These are phyloP conservation scores for Odocoileus hemionus DNA, from an alignment of 2,113 vertebrate genomes.

Conservation along the genomic window DNA sequence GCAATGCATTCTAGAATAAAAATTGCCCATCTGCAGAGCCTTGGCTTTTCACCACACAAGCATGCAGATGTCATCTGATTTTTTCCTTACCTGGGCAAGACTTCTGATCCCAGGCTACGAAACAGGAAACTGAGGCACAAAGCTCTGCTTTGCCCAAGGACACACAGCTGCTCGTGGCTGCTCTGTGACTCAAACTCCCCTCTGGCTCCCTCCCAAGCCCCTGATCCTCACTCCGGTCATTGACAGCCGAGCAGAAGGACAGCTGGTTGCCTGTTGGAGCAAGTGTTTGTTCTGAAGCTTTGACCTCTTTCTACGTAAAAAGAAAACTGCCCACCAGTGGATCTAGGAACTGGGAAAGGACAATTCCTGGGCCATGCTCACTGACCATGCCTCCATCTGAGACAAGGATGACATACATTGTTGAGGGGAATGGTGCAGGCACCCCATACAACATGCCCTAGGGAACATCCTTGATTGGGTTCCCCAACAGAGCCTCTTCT, in stretches of 20 bases:
- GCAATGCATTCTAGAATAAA: fast-evolving
- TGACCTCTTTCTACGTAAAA: not conserved
- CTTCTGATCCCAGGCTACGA: not conserved
- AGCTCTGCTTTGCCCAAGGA: not conserved
- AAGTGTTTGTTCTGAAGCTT: not conserved
- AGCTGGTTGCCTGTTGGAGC: not conserved
- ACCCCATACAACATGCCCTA: not conserved
- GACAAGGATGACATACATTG: not conserved
- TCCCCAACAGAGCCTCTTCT: not conserved
- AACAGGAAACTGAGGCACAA: not conserved
- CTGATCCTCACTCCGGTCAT: not conserved
- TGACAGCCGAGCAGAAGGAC: not conserved
- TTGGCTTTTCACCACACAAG: not conserved
- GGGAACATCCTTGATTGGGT: not conserved
- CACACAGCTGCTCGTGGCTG: not conserved
- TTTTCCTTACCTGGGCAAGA: not conserved
- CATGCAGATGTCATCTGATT: not conserved
- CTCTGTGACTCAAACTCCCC: not conserved
- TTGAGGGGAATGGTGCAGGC: fast-evolving
- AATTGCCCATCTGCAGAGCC: not conserved
- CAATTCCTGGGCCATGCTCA: not conserved
- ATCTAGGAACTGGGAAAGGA: not conserved
- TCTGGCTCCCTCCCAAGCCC: not conserved
- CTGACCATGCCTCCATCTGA: not conserved
- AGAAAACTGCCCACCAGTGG: not conserved